phyloP scores from a whole-genome alignment of 2,888 invertebrate genomes.

The Ctenicera cuprea region DNA sequence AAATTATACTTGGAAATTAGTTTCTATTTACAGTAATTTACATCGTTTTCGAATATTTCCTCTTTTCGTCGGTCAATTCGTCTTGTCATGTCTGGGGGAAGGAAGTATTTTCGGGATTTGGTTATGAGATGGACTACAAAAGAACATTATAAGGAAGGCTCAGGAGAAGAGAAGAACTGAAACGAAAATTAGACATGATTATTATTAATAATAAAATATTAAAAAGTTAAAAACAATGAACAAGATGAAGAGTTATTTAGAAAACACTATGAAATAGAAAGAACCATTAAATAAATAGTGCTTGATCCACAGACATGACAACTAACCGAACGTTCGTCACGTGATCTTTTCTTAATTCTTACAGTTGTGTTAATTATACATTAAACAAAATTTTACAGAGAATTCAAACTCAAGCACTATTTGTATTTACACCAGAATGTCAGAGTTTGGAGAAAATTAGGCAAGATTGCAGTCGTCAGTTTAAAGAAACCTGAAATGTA shows the following conservation, averaged over 20 bases:
- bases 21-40: slow-evolving; percentile 44
- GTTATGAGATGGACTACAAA: slow-evolving; percentile 52
- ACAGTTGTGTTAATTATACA: slow-evolving; percentile 46
- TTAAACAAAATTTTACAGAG: slow-evolving; percentile 40
- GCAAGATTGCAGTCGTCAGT: slow-evolving; percentile 18
- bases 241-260: slow-evolving; percentile 27
- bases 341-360: slow-evolving; percentile 4
- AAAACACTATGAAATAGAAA: slow-evolving; percentile 41
- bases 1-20: background rate
- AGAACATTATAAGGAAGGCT: slow-evolving; percentile 37
- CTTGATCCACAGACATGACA: slow-evolving; percentile 68
- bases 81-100: slow-evolving; percentile 64
- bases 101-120: slow-evolving; percentile 46
- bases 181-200: slow-evolving; percentile 44
- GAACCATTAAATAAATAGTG: slow-evolving; percentile 59
- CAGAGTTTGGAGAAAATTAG: slow-evolving; percentile 27
- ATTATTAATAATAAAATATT: slow-evolving; percentile 30
- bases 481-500: background rate
- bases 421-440: slow-evolving; percentile 49
- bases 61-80: slow-evolving; percentile 53
- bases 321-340: slow-evolving; percentile 47
- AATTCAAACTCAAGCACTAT: slow-evolving; percentile 64
- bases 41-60: slow-evolving; percentile 29
- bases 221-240: slow-evolving; percentile 22
- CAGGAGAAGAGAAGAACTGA: slow-evolving; percentile 48